Evolutionary conservation across 2,888 invertebrate species (phyloP).

Genomic region (Lithophane leautieri): DNA sequence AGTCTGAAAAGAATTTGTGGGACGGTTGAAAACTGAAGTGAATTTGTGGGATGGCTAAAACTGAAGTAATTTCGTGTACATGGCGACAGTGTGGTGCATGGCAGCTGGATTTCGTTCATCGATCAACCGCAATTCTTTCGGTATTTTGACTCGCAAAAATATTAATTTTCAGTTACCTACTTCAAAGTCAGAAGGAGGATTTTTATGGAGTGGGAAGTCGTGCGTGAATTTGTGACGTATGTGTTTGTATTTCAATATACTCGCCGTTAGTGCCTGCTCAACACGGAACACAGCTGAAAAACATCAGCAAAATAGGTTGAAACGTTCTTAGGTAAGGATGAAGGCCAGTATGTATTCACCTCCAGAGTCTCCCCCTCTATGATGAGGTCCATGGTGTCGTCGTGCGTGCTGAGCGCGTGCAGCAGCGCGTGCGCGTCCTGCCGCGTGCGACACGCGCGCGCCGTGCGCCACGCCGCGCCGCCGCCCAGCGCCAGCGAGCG

Average conservation of each 20-base stretch:
- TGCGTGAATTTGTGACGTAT: background rate
- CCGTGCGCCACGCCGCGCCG: slow-evolving; percentile 74
- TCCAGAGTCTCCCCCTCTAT: slow-evolving; percentile 87
- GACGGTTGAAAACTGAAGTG: background rate
- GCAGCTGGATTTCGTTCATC: background rate
- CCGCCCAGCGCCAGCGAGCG: slow-evolving; percentile 96
- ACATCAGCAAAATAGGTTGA: background rate
- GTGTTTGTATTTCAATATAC: background rate
- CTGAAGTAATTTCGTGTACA: background rate
- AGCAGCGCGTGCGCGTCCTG: slow-evolving; percentile 80
- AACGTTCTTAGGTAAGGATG: no score
- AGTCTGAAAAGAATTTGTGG: background rate
- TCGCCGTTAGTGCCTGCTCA: background rate
- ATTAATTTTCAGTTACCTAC: background rate
- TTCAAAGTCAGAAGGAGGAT: background rate
- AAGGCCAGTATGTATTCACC: slow-evolving; percentile 58
- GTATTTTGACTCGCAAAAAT: background rate
- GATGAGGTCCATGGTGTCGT: slow-evolving; percentile 79
- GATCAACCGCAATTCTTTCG: background rate
- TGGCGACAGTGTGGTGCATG: no score
- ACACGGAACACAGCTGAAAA: background rate
- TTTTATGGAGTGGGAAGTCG: background rate
- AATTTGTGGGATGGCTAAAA: background rate
- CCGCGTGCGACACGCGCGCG: slow-evolving; percentile 73
- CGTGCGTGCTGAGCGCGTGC: slow-evolving; percentile 67